Evolutionary conservation across 2,113 vertebrate species (phyloP).

Genomic region (human (Homo sapiens)): GRCh38 chr2:88699501-88700000

Average conservation of each 20-base stretch:
- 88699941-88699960: neutral
- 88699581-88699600: neutral
- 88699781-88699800: neutral
- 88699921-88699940: neutral
- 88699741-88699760: neutral
- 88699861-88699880: neutral
- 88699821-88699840: neutral
- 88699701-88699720: neutral
- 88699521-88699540: conserved; percentile 22
- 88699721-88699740: neutral
- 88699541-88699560: neutral
- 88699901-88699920: neutral
- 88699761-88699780: neutral
- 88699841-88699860: neutral
- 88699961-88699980: neutral
- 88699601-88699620: neutral
- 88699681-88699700: neutral
- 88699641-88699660: neutral
- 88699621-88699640: neutral
- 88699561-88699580: neutral
- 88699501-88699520: neutral
- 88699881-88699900: neutral
- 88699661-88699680: neutral
- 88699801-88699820: neutral
- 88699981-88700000: conserved; percentile 37